These are phyloP conservation scores for Heliconius cydno DNA, from an alignment of 2,888 invertebrate species.

Conservation along the genomic window DNA sequence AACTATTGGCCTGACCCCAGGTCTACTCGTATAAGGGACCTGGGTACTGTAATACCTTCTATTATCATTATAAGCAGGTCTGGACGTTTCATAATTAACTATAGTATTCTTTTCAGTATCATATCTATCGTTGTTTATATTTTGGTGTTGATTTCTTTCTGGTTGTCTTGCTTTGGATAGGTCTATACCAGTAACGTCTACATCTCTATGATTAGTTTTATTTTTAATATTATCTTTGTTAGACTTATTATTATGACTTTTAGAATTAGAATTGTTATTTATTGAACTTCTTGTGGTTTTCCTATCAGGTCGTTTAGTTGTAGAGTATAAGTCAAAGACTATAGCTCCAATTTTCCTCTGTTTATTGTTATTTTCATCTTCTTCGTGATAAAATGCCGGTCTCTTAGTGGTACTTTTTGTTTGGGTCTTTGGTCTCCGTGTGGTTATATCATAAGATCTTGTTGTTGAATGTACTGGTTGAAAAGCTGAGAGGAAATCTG, in stretches of 20 bases:
- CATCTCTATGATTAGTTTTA: constrained; percentile 28
- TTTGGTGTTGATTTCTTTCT: background rate
- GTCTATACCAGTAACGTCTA: constrained; percentile 13
- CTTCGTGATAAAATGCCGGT: background rate
- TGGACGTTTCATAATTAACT: constrained; percentile 40
- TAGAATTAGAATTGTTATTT: constrained; percentile 43
- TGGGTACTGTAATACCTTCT: constrained; percentile 51
- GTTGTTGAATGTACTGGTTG: constrained; percentile 57
- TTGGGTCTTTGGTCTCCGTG: constrained; percentile 44
- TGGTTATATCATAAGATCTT: constrained; percentile 45
- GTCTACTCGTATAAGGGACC: constrained; percentile 56
- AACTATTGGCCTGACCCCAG: constrained; percentile 65
- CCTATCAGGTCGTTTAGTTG: constrained; percentile 51
- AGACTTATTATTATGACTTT: constrained; percentile 20
- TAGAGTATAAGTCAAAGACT: constrained; percentile 34
- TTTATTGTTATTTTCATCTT: background rate
- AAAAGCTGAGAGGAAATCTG: constrained; percentile 67
- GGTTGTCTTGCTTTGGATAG: background rate
- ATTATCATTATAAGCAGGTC: constrained; percentile 30
- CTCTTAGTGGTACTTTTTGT: constrained; percentile 36
- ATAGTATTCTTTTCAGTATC: constrained; percentile 39
- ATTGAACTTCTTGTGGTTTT: constrained; percentile 48
- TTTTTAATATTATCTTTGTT: constrained; percentile 20
- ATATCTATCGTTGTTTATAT: constrained; percentile 27
- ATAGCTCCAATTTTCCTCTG: constrained; percentile 27